Evolutionary conservation across 1,140 invertebrate genomes (phyloP), one percentile per base, ranked within the genome.

Genomic region (Dolichoris vasculosae): DNA sequence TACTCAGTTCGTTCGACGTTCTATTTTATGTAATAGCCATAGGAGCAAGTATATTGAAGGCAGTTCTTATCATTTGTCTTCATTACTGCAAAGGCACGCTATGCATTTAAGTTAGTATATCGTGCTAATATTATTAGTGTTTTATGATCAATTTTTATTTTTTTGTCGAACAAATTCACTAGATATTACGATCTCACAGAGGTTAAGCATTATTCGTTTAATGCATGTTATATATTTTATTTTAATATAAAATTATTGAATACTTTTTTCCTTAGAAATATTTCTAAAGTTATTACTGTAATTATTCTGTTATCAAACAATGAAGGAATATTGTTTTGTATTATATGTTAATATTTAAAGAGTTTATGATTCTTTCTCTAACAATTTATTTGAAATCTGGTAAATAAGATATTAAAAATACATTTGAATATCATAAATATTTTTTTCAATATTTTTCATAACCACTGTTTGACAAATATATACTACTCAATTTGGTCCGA

Each of bases 401-500:
- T 81, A 32, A 26, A 85, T 75, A 11, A 77, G 23, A 88, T 90
- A 90, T 89, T 88, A 89, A 90, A 90, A 90, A 90, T 90, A 90
- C 87, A 86, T 87, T 88, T 87, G 75, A 87, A 89, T 88, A 79
- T 87, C 43, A 84, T 88, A 55, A 17, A 51, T 78, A 63, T 67
- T 85, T 46, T 32, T 69, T 71, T 71, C 9, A 51, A 26, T 32
- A 82, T 86, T 69, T 71, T 48, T 64, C 43, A 76, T 83, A 83
- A 86, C 87, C 78, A 84, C 78, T 89, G 86, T 84, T 76, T 88
- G 88, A 81, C 83, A 78, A 71, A 88, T 87, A 86, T 88, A 88
- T 85, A 88, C 77, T 48, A 82, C 40, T 32, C 64, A 82, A 79
- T 63, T 87, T 89, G 87, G 84, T 86, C 67, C 84, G 83, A 90